Conservation (phyloP, 2,797 vertebrate genomes). For the Pelodytes ibericus region DNA sequence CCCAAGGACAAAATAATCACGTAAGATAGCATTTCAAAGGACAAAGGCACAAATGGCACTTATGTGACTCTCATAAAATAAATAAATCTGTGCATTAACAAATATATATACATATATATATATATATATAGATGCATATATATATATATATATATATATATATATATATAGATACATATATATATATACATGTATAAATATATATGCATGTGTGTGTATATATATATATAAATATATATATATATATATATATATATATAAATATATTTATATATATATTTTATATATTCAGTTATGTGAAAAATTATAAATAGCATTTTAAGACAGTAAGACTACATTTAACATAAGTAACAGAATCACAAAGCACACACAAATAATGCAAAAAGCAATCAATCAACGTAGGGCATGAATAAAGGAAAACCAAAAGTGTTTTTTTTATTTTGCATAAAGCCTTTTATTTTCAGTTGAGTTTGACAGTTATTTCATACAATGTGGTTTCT, state of each 20-base stretch:
- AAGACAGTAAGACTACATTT: conserved; percentile 5
- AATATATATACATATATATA: not conserved
- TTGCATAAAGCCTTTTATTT: conserved; percentile 13
- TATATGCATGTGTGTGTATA: too few species aligned
- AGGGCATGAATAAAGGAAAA: not conserved
- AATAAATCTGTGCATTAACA: not conserved
- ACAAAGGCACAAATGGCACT: conserved; percentile 29
- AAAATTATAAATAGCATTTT: not conserved
- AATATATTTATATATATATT: too few species aligned
- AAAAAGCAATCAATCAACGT: conserved; percentile 21
- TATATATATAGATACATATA: too few species aligned
- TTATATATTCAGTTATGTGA: too few species aligned
- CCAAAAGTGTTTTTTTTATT: conserved; percentile 11
- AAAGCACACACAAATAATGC: conserved; percentile 5
- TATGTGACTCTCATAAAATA: conserved; percentile 1
- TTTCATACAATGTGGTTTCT: not conserved
- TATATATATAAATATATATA: too few species aligned
- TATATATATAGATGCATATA: not conserved
- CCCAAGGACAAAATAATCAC: conserved; percentile 32
- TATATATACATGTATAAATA: too few species aligned
- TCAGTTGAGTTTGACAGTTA: not conserved
- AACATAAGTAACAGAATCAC: conserved; percentile 14
- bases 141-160: too few species aligned
- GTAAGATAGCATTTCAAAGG: conserved; percentile 25
- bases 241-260: too few species aligned